Evolutionary conservation across 2,113 vertebrate genomes (phyloP).

Genomic region (Tragelaphus buxtoni): DNA sequence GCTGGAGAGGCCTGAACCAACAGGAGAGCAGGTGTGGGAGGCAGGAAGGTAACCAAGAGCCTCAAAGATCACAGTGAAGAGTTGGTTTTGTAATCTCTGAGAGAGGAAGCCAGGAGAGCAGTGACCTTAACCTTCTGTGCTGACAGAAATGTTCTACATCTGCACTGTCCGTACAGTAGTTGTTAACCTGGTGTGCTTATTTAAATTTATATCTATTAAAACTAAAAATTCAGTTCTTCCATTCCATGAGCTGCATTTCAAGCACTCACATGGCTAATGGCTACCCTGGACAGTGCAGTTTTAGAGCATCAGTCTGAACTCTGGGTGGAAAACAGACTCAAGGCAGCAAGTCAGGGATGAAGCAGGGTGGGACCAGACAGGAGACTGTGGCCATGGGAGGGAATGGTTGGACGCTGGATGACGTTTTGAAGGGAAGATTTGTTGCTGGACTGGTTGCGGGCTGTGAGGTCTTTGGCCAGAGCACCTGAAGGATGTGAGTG

Average conservation of each 20-base stretch:
- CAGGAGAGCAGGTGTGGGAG: not conserved
- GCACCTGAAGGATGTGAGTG: not conserved
- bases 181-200: not conserved
- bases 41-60: not conserved
- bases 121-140: not conserved
- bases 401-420: not conserved
- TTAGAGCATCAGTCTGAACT: not conserved
- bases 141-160: not conserved
- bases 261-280: not conserved
- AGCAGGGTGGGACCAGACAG: not conserved
- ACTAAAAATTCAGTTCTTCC: not conserved
- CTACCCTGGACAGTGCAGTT: not conserved
- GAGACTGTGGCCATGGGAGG: not conserved
- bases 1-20: not conserved
- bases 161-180: fast-evolving
- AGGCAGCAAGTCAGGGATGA: not conserved
- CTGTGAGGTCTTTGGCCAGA: not conserved
- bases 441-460: not conserved
- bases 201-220: not conserved
- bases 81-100: not conserved
- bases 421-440: not conserved
- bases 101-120: not conserved
- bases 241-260: not conserved
- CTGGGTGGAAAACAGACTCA: not conserved
- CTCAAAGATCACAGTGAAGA: not conserved